A percentile compares a stretch with the other conserved stretches of the same genome.
Conservation (phyloP, 2,113 vertebrate species). For the Dicerorhinus sumatrensis region DNA sequence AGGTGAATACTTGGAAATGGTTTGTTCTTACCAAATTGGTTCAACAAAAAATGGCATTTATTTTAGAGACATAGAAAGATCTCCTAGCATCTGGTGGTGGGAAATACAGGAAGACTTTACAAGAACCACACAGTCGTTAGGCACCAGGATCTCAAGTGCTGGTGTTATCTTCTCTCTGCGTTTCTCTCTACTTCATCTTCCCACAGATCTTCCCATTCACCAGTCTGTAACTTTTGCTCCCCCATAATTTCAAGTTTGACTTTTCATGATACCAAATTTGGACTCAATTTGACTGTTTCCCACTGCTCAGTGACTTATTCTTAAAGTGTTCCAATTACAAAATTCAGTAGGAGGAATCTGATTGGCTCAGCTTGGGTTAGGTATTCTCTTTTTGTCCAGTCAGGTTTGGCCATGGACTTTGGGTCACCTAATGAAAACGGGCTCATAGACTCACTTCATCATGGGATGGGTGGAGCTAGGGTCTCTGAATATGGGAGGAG, state of each 20-base stretch:
- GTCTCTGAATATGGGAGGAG: neutral
- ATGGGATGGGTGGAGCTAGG: neutral
- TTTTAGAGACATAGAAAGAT: neutral
- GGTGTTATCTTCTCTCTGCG: neutral
- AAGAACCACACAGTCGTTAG: neutral
- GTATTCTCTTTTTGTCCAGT: neutral
- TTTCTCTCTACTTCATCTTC: neutral
- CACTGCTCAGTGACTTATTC: neutral
- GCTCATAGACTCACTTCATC: neutral
- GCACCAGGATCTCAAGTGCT: too few species aligned
- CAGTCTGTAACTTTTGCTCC: neutral
- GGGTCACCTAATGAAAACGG: neutral
- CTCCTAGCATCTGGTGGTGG: neutral
- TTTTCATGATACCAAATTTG: neutral
- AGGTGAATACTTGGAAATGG: neutral
- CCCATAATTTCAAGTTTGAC: neutral
- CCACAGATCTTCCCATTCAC: neutral
- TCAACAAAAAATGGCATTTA: neutral
- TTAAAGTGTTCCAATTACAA: neutral
- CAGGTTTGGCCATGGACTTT: neutral
- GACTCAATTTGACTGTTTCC: neutral
- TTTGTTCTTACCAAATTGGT: neutral
- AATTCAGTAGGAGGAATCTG: neutral
- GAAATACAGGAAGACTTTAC: neutral
- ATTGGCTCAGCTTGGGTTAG: neutral